phyloP scores from a whole-genome alignment of 2,888 invertebrate genomes.

The Sarcophaga subvicina region DNA sequence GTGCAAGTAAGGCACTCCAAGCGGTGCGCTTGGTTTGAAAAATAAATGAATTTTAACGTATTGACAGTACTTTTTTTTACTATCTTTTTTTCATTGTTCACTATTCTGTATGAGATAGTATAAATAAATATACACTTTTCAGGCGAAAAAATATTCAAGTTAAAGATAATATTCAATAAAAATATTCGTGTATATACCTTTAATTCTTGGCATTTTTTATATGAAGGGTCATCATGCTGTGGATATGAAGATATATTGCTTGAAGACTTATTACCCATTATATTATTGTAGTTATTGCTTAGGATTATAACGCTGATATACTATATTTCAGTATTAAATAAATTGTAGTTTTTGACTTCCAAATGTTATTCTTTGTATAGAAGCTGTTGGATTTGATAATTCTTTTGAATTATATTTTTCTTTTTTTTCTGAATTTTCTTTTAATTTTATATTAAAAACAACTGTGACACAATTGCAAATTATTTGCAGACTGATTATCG shows the following conservation, averaged over 20 bases:
- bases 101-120: background rate
- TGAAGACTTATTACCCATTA: conserved; percentile 76
- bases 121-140: too few relatives aligned
- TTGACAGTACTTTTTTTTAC: too few relatives aligned
- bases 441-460: background rate
- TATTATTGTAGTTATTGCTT: conserved; percentile 29
- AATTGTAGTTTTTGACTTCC: background rate
- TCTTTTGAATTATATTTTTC: background rate
- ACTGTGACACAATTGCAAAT: conserved; percentile 49
- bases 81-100: too few relatives aligned
- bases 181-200: conserved; percentile 71
- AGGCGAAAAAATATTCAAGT: too few relatives aligned
- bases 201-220: conserved; percentile 77
- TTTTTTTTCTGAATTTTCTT: background rate
- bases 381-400: background rate
- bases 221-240: conserved; percentile 76
- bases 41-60: too few relatives aligned
- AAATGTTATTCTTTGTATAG: background rate
- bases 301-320: conserved; percentile 24
- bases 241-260: conserved; percentile 71
- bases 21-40: too few relatives aligned
- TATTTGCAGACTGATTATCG: conserved; percentile 45
- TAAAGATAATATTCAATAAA: too few relatives aligned
- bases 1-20: too few relatives aligned
- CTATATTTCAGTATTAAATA: background rate